phyloP scores from a whole-genome alignment of 2,888 invertebrate species.

The Callimorpha dominula region DNA sequence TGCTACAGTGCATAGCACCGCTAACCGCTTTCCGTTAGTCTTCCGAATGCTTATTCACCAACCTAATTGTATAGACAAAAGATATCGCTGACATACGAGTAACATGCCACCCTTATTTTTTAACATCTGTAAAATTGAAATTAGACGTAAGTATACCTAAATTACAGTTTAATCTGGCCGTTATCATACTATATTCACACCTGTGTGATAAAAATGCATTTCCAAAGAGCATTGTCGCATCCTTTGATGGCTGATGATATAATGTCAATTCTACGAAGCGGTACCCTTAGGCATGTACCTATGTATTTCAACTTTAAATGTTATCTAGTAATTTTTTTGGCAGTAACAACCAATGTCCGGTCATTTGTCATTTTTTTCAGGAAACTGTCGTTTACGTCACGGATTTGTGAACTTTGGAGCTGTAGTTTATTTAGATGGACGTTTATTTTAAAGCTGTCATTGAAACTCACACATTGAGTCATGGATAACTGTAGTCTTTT shows the following conservation, averaged over 20 bases:
- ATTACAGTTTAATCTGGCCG: background rate
- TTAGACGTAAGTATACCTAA: no score
- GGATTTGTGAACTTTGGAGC: background rate
- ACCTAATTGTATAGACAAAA: no score
- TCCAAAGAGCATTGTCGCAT: background rate
- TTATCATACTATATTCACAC: background rate
- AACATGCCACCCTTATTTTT: no score
- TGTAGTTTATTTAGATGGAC: conserved; percentile 6
- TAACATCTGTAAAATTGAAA: no score
- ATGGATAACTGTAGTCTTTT: conserved; percentile 21
- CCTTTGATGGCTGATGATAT: background rate
- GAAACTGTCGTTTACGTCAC: conserved; percentile 13
- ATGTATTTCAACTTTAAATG: background rate
- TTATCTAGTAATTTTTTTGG: conserved; percentile 28
- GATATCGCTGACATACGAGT: no score
- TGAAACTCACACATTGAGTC: conserved; percentile 27
- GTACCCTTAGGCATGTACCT: background rate
- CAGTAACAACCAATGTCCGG: conserved; percentile 33
- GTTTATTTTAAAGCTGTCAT: conserved; percentile 13
- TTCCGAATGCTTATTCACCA: no score
- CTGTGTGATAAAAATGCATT: background rate
- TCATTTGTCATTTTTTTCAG: conserved; percentile 37
- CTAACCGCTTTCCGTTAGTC: no score
- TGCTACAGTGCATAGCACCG: no score
- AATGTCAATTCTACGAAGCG: background rate